Evolutionary conservation across 35 echinoderm and acorn worm species (phyloP), one percentile per base, ranked within the genome.

Genomic region (Acanthaster planci): DNA sequence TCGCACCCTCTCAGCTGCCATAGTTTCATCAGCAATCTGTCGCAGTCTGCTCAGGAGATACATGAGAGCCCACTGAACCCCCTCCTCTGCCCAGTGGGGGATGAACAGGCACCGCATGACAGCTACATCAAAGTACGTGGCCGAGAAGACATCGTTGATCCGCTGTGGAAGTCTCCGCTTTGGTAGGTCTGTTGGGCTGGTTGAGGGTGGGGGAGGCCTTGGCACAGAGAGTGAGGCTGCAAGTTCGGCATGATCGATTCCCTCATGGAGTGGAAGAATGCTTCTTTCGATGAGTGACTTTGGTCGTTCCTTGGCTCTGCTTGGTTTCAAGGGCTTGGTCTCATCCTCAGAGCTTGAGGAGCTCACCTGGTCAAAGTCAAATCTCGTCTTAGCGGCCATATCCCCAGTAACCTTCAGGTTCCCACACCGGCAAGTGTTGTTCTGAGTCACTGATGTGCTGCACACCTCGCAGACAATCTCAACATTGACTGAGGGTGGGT

Each of bases 71-170:
- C 96, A 99, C 17, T 94, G 83, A 38, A 94, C 87, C 8, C 96
- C 96, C 60, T 99, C 96, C 38, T 99, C 96, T 47, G 92, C 77
- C 96, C 96, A 99, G 23, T 90, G 88, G 5, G 96, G 96, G 54
- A 87, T 92, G 72, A 99, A 99, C 55, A 99, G 76, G 77, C 96
- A 99, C n/a, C 96, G 84, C 35, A 99, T 78, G 8, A 99, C 96
- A 80, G 88, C 91, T 68, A 99, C 92, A 86, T 99, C 96, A 94
- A 99, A 99, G 55, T 89, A 89, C 18, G 87, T 99, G 39, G 96
- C 96, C 52, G 89, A 89, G 78, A 87, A 94, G 6, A 90, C 84
- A 72, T 99, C 96, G 64, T 87, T 93, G 9, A 94, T 39, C 89
- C 96, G 80, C 32, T 89, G 60, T 40, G 93, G 79, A 55, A 86